Base-by-base conservation (phyloP, 2,797 vertebrate genomes). In the Catharus ustulatus region DNA sequence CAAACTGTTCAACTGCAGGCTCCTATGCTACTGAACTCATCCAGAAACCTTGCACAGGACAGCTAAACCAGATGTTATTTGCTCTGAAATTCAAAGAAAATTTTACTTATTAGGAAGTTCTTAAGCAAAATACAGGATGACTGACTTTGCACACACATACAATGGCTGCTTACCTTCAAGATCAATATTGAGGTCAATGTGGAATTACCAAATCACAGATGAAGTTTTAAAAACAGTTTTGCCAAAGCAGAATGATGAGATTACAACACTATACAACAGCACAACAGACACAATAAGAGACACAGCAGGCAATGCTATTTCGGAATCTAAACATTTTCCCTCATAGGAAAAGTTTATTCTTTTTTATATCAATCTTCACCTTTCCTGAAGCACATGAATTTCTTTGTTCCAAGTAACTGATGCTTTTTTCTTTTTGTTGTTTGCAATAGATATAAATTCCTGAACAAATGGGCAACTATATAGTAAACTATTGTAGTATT, bases 71-170 rank as follows among this genome's bases (percentile, higher is more conserved):
- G 90, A 77, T 79, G 63, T 49, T 87, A 43, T 74, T 77, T 83
- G 63, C 67, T 84, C 87, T 94, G 71, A 79, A 91, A 89, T 83
- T 62, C 46, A 87, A 59, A 89, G 30, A 29, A 67, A 92, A 80
- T 9, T 81, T 84, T 69, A 57, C 36, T 82, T 75, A 68, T 27
- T 16, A 52, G 17, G 14, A 80, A 67, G 64, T 78, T 80, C 76
- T 89, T 80, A 74, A 72, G 59, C 5, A 71, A 93, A 92, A 54
- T 36, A 69, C 26, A 77, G 52, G 22, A 68, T 46, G 52, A 38
- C 30, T 73, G 69, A 43, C 48, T 63, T 85, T 2, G 9, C 12
- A 20, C 6, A 12, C 54, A 38, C 45, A 40, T 6, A 1, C 21
- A 71, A 77, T 0, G 2, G 42, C 21, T 43, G 13, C 43, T 76